phyloP scores from a whole-genome alignment of 2,888 invertebrate genomes.

The Amphimallon solstitiale region DNA sequence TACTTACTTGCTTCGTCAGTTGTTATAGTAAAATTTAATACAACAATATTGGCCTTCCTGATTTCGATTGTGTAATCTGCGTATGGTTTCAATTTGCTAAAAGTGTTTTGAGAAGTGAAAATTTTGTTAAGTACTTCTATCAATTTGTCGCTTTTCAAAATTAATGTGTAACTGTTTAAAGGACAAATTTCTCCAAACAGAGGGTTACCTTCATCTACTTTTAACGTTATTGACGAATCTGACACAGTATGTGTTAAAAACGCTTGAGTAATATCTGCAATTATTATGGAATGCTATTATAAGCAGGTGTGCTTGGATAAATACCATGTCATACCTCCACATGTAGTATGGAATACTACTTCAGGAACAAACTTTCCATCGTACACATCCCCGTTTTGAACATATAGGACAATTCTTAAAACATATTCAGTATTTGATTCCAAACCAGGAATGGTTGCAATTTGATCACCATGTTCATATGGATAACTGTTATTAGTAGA shows the following conservation, averaged over 20 bases:
- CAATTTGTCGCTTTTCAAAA: neutral
- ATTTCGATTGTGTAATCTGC: neutral
- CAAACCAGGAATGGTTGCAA: neutral
- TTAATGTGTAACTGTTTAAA: neutral
- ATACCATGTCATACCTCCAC: neutral
- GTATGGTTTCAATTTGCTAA: neutral
- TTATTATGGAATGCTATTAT: neutral
- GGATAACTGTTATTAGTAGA: no score
- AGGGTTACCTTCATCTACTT: neutral
- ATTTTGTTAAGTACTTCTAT: neutral
- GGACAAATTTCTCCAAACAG: neutral
- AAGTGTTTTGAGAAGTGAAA: no score
- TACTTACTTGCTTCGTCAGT: no score
- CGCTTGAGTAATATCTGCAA: neutral
- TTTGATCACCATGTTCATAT: no score
- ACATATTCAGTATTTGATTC: constrained; percentile 6
- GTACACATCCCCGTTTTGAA: neutral
- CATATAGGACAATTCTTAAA: neutral
- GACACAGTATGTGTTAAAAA: neutral
- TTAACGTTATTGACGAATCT: neutral
- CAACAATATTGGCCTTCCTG: no score
- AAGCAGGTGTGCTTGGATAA: neutral
- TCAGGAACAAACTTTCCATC: neutral
- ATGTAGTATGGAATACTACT: neutral
- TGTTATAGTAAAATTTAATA: no score